Conservation (phyloP, 2,797 vertebrate species). For the Melanotaenia boesemani region DNA sequence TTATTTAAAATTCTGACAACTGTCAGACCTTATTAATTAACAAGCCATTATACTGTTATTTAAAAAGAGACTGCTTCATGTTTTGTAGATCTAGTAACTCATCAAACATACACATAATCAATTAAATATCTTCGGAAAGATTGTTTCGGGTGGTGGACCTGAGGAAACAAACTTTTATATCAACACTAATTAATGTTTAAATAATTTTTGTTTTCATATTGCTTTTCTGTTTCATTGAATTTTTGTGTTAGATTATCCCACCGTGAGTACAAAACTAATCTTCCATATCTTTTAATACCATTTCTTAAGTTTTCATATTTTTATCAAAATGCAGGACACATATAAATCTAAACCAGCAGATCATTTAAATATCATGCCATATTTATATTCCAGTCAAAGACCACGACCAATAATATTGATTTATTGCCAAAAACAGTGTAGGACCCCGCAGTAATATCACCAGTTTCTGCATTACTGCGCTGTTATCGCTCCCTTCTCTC, state of each 20-base stretch:
- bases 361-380: slow-evolving; percentile 1
- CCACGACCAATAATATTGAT: slow-evolving; percentile 9
- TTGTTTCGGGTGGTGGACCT: neutral
- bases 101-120: no score
- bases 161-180: neutral
- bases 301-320: neutral
- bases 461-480: slow-evolving; percentile 10
- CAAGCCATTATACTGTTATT: neutral
- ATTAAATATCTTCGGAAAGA: neutral
- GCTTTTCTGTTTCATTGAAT: no score
- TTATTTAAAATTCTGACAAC: no score
- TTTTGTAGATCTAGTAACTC: neutral
- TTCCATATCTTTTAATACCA: neutral
- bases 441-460: slow-evolving; percentile 14
- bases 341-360: neutral
- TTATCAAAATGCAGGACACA: neutral
- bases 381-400: slow-evolving; percentile 10
- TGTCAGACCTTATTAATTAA: neutral
- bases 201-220: neutral
- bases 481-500: slow-evolving; percentile 15
- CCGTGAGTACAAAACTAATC: neutral
- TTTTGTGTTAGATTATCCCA: neutral
- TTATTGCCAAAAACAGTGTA: slow-evolving; percentile 18
- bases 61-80: neutral
- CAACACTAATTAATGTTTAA: neutral